Evolutionary conservation across 2,888 invertebrate genomes (phyloP), one percentile per base, ranked within the genome.

Genomic region (Drosophila planitibia): DNA sequence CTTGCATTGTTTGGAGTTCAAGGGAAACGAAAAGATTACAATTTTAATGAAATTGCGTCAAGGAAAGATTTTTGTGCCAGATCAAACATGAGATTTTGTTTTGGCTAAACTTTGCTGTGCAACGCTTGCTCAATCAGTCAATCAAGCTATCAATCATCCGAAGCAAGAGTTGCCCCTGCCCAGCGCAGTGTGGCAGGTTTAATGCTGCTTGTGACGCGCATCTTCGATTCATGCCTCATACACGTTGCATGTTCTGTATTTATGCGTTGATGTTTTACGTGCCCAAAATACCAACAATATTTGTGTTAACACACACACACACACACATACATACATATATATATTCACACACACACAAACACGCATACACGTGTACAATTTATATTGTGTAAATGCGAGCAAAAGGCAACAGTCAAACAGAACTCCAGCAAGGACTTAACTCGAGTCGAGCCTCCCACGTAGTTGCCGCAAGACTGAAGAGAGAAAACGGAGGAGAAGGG

Each of bases 211-310:
- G 62, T 44, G 52, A 44, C 59, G 64, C 59, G 58, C 65, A 65
- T 66, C 54, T 70, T 70, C 79, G 71, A 74, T 74, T 73, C 61
- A 52, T 57, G 59, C 62, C 71, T 61, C 66, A 33, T 28, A 41
- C 79, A 70, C 68, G 70, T 76, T 85, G 70, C 63, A 70, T 82
- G 75, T 79, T 82, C 72, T 71, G 81, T 85, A 89, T 90, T 81
- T 88, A 83, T 85, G 82, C 82, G 87, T 87, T 91, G 91, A 91
- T 91, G 88, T 87, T 82, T 82, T 91, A 91, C 91, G 91, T 91
- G 91, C 79, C 70, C 58, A 52, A 86, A 91, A 91, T 91, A 79
- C 80, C 75, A 77, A 90, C 78, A 47, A 9, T 47, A 25, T 47
- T 47, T 16, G 25, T 47, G 47, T 25, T 4, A 47, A 22, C 41